Conservation (phyloP, 2,888 invertebrate species). For the Cremastinae sp. region DNA sequence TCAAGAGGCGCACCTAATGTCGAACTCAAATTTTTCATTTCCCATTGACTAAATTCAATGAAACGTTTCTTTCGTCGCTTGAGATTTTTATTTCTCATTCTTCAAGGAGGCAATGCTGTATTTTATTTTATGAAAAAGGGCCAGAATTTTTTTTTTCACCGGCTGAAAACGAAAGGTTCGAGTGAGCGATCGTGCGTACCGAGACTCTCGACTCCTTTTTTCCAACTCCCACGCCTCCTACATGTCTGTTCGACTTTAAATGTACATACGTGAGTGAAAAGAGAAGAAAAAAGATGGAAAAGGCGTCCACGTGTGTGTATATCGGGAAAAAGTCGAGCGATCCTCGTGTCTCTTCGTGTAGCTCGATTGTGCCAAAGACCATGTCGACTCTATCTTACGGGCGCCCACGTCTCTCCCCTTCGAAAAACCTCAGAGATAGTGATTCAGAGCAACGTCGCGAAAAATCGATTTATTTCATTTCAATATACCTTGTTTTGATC, state of each 20-base stretch:
- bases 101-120: too few relatives aligned
- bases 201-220: constrained; percentile 42
- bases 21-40: constrained; percentile 50
- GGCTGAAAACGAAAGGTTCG: constrained; percentile 34
- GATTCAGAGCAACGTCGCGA: constrained; percentile 25
- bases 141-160: constrained; percentile 5
- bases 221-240: constrained; percentile 71
- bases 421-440: constrained; percentile 33
- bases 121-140: constrained; percentile 46
- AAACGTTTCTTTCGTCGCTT: constrained; percentile 16
- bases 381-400: constrained; percentile 72
- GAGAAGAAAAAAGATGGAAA: constrained; percentile 54
- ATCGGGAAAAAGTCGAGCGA: constrained; percentile 72
- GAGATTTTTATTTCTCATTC: constrained; percentile 21
- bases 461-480: constrained; percentile 39
- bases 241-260: constrained; percentile 54
- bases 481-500: background rate
- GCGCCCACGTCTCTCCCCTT: constrained; percentile 68
- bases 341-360: constrained; percentile 55
- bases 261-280: constrained; percentile 59
- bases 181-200: constrained; percentile 28
- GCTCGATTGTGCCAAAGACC: constrained; percentile 67
- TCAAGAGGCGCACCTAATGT: constrained; percentile 52
- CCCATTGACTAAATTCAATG: background rate
- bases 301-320: background rate